These are phyloP conservation scores for Gallinago paraguaiae DNA, from an alignment of 2,113 vertebrate genomes.

Conservation along the genomic window DNA sequence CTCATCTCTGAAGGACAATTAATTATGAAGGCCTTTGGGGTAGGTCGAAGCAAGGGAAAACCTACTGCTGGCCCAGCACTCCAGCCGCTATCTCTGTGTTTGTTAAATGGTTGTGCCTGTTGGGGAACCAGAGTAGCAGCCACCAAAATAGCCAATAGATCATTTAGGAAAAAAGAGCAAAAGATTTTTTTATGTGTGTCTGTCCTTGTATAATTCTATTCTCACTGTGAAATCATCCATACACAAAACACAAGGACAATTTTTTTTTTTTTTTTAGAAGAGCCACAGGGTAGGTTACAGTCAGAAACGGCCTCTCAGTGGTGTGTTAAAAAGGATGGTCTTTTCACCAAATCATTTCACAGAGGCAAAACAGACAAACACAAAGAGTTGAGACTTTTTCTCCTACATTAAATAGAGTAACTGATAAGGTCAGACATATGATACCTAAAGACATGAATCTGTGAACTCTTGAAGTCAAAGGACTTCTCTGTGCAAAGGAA, in stretches of 20 bases:
- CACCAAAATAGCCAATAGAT: slow-evolving; percentile 76
- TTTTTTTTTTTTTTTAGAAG: slow-evolving; percentile 74
- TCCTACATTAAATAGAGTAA: slow-evolving; percentile 91
- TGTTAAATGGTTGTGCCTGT: slow-evolving; percentile 76
- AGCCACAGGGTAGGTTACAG: slow-evolving; percentile 85
- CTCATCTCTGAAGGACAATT: slow-evolving; percentile 86
- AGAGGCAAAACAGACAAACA: slow-evolving; percentile 88
- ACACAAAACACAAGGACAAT: slow-evolving; percentile 83
- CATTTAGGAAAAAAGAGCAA: slow-evolving; percentile 71
- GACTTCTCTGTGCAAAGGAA: slow-evolving; percentile 85
- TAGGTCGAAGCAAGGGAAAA: slow-evolving; percentile 82
- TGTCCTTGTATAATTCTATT: slow-evolving; percentile 84
- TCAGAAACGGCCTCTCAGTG: slow-evolving; percentile 81
- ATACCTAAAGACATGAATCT: slow-evolving; percentile 89
- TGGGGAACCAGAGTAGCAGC: slow-evolving; percentile 74
- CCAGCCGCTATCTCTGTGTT: slow-evolving; percentile 69
- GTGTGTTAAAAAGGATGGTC: slow-evolving; percentile 85
- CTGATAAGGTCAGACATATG: slow-evolving; percentile 93
- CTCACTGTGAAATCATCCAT: slow-evolving; percentile 85
- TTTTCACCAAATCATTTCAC: slow-evolving; percentile 87
- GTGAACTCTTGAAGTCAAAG: slow-evolving; percentile 87
- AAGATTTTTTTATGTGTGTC: slow-evolving; percentile 80
- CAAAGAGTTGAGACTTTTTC: slow-evolving; percentile 89
- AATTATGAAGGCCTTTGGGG: slow-evolving; percentile 88
- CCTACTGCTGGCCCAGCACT: slow-evolving; percentile 71